Conservation (phyloP, 2,888 invertebrate species). For the Temnothorax rugatulus region DNA sequence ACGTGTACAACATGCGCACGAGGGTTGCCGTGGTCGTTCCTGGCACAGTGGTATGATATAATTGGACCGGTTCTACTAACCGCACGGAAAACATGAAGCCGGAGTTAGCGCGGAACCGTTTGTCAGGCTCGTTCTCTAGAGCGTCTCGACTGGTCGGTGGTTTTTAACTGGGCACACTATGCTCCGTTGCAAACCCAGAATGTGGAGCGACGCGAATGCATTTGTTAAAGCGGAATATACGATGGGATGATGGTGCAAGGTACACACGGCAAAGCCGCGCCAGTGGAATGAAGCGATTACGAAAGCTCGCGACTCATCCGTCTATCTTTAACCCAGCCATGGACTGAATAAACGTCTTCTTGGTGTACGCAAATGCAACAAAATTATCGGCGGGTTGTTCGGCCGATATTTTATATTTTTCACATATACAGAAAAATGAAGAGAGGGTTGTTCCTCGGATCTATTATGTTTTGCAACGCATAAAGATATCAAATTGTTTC, state of each 20-base stretch:
- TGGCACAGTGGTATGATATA: conserved; percentile 78
- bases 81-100: conserved; percentile 73
- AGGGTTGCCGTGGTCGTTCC: conserved; percentile 61
- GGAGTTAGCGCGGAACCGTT: conserved; percentile 73
- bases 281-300: conserved; percentile 63
- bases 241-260: conserved; percentile 59
- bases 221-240: conserved; percentile 59
- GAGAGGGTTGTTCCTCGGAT: background rate
- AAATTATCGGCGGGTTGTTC: background rate
- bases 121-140: conserved; percentile 67
- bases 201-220: conserved; percentile 48
- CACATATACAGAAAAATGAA: background rate
- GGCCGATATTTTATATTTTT: background rate
- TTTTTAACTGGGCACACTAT: conserved; percentile 53
- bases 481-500: background rate
- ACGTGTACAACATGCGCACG: conserved; percentile 8
- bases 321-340: conserved; percentile 73
- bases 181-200: conserved; percentile 47
- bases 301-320: conserved; percentile 62
- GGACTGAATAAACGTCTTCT: conserved; percentile 46
- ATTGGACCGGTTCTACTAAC: conserved; percentile 82
- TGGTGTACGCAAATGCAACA: conserved; percentile 32
- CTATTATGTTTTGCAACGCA: background rate
- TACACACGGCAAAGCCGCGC: conserved; percentile 33
- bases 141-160: conserved; percentile 33